Base-by-base conservation (phyloP, 2,888 invertebrate species). In the Oscheius sp. region DNA sequence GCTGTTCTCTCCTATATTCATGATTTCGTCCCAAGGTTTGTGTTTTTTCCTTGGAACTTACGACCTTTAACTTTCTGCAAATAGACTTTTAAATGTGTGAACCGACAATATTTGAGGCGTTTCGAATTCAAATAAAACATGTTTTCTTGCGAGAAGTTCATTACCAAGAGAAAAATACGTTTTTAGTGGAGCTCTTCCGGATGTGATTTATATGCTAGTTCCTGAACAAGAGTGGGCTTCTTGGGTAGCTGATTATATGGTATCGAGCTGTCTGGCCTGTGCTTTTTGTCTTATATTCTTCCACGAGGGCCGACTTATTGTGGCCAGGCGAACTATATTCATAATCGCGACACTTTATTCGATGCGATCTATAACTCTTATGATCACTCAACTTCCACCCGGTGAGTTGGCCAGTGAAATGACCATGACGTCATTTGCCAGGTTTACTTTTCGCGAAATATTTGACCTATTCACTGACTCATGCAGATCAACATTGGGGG, bases 1-100 rank as follows among this genome's bases (percentile, higher is more conserved):
- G 80, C 83, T 6, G 84, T 83, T 6, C 72, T 85, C 10, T 81
- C 84, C 37, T 83, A 81, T 63, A 84, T 84, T 25, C 85, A 85
- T 67, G 85, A 85, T 64, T 77, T 78, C 65, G 81, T 83, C 31
- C 83, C 84, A 2, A 70, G 84, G 83, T 83, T 34, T 34, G 74
- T 34, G n/a, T n/a, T n/a, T n/a, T n/a, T n/a, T n/a, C n/a, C n/a
- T n/a, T n/a, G n/a, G n/a, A n/a, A 20, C 4, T 15, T n/a, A 8
- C 31, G 25, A 6, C 25, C 27, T 23, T 25, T n/a, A n/a, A n/a
- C n/a, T 52, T 25, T 25, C 27, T 2, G 2, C 5, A 25, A 1
- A 25, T n/a, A 12, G 8, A 48, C n/a, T n/a, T n/a, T n/a, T n/a
- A n/a, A 6, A 12, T 8, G 15, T 37, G 10, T 8, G 37, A 0